phyloP scores from a whole-genome alignment of 2,113 vertebrate species.

The Channa maculata region DNA sequence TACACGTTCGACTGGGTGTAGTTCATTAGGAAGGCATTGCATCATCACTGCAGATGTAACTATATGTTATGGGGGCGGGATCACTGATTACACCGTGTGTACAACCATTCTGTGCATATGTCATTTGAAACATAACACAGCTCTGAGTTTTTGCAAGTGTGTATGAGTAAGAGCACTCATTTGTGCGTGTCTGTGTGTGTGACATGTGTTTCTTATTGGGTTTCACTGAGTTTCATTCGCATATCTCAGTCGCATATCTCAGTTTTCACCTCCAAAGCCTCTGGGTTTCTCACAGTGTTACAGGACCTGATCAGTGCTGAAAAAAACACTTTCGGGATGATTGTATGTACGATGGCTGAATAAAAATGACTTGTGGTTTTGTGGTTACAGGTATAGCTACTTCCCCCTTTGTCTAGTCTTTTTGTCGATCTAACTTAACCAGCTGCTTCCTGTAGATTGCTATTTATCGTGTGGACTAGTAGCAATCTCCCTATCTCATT shows the following conservation, averaged over 20 bases:
- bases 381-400: no score
- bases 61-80: constrained; percentile 30
- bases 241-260: constrained; percentile 43
- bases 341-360: no score
- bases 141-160: constrained; percentile 6
- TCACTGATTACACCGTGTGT: constrained; percentile 45
- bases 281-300: constrained; percentile 46
- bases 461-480: no score
- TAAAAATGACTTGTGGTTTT: no score
- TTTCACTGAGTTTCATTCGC: constrained; percentile 51
- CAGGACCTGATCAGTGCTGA: background rate
- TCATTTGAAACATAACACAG: constrained; percentile 68
- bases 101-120: constrained; percentile 41
- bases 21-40: constrained; percentile 29
- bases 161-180: constrained; percentile 10
- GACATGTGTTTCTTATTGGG: constrained; percentile 73
- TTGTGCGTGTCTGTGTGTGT: constrained; percentile 29
- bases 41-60: constrained; percentile 58
- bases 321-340: no score
- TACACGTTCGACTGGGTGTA: constrained; percentile 26
- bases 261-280: constrained; percentile 67
- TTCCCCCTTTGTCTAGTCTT: no score
- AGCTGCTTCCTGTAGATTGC: no score
- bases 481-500: no score
- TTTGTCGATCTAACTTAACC: no score